Evolutionary conservation across 2,888 invertebrate genomes (phyloP), one percentile per base, ranked within the genome.

Genomic region (Craniophora ligustri): DNA sequence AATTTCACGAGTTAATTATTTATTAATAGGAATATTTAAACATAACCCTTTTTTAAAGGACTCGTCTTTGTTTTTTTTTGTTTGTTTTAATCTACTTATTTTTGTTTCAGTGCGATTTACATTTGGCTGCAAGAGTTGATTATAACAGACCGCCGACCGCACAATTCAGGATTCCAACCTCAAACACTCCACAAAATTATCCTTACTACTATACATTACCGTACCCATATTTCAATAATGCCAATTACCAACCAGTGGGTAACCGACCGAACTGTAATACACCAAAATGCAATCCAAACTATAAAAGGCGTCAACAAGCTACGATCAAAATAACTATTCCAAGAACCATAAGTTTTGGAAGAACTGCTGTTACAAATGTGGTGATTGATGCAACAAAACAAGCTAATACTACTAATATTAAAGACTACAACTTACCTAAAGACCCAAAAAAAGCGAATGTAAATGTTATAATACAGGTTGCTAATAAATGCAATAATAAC

Each of bases 291-390:
- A 44, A 45, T 7, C 32, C 18, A 23, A 30, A 48, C 6, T 42
- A 34, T 19, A 8, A 55, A 18, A 48, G 8, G 11, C 8, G 31
- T 16, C 61, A 45, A 21, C 49, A 67, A 8, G 53, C 48, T 10
- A 16, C 45, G 19, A 13, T 75, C 0, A 60, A 50, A 40, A 40
- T 76, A 28, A 62, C 72, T n/a, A n/a, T 75, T 8, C 78, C 75
- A n/a, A 26, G 58, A 11, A 42, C 13, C 5, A 15, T 34, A 11
- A n/a, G 5, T 26, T 26, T 5, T 5, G 3, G 26, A 26, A 58
- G 46, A 39, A 48, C 62, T 30, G 57, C 64, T 35, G 69, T 57
- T 39, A 67, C 79, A 0, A 78, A 77, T 15, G 76, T 87, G 26
- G 62, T 75, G 2, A 72, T 86, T 35, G 76, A 82, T 19, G 65